phyloP scores from a whole-genome alignment of 2,113 vertebrate genomes.

The Patagioenas fasciata region DNA sequence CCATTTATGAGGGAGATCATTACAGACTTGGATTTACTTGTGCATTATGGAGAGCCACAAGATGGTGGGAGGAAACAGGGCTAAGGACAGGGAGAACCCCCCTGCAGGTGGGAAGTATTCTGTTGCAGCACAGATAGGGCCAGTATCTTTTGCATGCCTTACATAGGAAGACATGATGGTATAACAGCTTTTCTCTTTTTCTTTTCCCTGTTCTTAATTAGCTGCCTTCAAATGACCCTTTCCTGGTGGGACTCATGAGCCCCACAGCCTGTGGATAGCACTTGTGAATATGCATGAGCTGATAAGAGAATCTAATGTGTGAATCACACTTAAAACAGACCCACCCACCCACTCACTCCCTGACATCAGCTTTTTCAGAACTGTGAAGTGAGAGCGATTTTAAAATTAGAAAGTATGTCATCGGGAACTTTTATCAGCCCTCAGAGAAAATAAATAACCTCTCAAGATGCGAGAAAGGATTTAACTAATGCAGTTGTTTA shows the following conservation, averaged over 20 bases:
- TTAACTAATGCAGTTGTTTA: constrained; percentile 70
- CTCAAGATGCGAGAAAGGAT: constrained; percentile 67
- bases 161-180: neutral
- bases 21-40: neutral
- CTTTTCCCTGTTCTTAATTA: neutral
- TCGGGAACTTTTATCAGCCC: constrained; percentile 78
- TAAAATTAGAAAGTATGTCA: constrained; percentile 84
- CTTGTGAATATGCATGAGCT: constrained; percentile 77
- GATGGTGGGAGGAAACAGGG: neutral
- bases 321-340: constrained; percentile 83
- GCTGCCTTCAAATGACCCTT: constrained; percentile 7
- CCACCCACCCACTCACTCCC: constrained; percentile 76
- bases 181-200: neutral
- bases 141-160: neutral
- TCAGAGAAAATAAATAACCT: constrained; percentile 79
- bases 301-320: constrained; percentile 76
- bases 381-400: constrained; percentile 79
- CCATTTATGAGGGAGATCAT: neutral
- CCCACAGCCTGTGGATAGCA: constrained; percentile 52
- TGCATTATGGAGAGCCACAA: neutral
- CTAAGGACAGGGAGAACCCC: neutral
- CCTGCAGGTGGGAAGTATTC: neutral
- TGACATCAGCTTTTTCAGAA: constrained; percentile 78
- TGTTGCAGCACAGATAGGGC: neutral
- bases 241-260: neutral